These are phyloP conservation scores for Melanotaenia pygmaea DNA, from an alignment of 2,797 vertebrate genomes.

Conservation along the genomic window DNA sequence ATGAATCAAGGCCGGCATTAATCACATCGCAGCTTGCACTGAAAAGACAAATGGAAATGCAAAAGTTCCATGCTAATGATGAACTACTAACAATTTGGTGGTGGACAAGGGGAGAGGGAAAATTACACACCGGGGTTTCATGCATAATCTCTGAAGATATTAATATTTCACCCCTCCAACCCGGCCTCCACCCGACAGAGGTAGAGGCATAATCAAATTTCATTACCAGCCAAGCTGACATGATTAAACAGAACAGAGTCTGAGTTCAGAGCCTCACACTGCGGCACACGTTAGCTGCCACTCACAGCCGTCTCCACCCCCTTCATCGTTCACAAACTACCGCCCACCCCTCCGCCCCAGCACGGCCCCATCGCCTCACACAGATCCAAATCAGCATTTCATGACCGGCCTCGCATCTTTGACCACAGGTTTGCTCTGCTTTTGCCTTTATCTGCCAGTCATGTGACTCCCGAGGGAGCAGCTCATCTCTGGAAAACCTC, in stretches of 20 bases:
- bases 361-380: conserved; percentile 47
- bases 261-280: conserved; percentile 81
- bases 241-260: conserved; percentile 99
- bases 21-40: conserved; percentile 88
- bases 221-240: conserved; percentile 95
- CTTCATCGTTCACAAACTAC: conserved; percentile 67
- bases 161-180: conserved; percentile 90
- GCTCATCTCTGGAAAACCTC: conserved; percentile 46
- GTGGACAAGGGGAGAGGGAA: conserved; percentile 94
- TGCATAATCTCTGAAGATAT: conserved; percentile 99
- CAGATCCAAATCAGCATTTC: conserved; percentile 73
- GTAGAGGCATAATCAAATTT: conserved; percentile 99
- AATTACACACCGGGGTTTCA: conserved; percentile 98
- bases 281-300: conserved; percentile 75
- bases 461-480: conserved; percentile 54
- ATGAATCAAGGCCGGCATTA: conserved; percentile 98
- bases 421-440: conserved; percentile 65
- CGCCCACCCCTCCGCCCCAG: conserved; percentile 29
- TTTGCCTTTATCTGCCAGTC: conserved; percentile 72
- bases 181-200: conserved; percentile 57
- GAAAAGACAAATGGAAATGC: conserved; percentile 98
- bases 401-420: conserved; percentile 66
- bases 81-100: conserved; percentile 99
- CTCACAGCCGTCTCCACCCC: conserved; percentile 66
- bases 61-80: conserved; percentile 98